phyloP scores from a whole-genome alignment of 1,140 invertebrate species.

The Zaprionus kolodkinae region DNA sequence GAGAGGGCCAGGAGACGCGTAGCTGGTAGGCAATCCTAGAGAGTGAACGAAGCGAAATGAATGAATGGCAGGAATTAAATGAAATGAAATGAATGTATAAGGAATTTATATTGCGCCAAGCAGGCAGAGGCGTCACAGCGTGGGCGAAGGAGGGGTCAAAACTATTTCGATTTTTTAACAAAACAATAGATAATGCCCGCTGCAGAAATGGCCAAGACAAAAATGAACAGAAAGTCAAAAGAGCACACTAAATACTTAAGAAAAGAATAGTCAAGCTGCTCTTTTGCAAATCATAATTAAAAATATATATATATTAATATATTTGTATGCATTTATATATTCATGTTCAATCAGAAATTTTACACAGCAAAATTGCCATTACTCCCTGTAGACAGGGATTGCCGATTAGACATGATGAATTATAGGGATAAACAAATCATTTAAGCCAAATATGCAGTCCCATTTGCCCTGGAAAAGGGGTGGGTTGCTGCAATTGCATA shows the following conservation, averaged over 20 bases:
- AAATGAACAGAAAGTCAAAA: not conserved
- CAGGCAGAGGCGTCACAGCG: slow-evolving; percentile 32
- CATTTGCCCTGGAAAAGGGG: not conserved
- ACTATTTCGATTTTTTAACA: slow-evolving; percentile 27
- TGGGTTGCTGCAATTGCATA: slow-evolving; percentile 20
- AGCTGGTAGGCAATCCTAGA: slow-evolving; percentile 34
- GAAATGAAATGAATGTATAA: slow-evolving; percentile 68
- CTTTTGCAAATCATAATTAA: not conserved
- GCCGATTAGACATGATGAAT: slow-evolving; percentile 26
- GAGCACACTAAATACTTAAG: not conserved
- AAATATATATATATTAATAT: too few species aligned
- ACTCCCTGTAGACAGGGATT: not conserved
- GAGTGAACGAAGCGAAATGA: slow-evolving; percentile 63
- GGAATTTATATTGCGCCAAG: slow-evolving; percentile 75
- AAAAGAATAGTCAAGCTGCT: not conserved
- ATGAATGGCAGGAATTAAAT: slow-evolving; percentile 62
- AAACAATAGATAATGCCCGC: not conserved
- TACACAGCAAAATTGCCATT: not conserved
- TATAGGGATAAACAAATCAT: slow-evolving; percentile 32
- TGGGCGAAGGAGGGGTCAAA: slow-evolving; percentile 1
- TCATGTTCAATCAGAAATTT: not conserved
- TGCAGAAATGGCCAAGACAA: not conserved
- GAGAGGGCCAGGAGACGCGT: not conserved
- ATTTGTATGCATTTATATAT: not conserved
- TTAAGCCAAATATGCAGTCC: slow-evolving; percentile 12